These are phyloP conservation scores for Rotaria sp. DNA, from an alignment of 2,888 invertebrate genomes.

Conservation along the genomic window DNA sequence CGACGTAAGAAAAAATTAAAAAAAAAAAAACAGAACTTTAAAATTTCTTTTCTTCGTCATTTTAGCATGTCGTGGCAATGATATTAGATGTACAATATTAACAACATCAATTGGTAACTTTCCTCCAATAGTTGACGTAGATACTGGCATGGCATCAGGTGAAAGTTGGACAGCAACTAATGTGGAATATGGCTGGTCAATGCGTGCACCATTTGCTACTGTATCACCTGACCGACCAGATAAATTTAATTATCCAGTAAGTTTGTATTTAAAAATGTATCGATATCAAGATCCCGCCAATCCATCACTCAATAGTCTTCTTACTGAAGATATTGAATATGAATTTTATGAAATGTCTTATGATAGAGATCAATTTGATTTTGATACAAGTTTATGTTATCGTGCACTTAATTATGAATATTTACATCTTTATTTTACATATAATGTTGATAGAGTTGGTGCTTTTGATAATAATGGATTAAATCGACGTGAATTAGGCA, in stretches of 20 bases:
- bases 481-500: background rate
- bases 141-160: background rate
- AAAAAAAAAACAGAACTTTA: background rate
- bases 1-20: background rate
- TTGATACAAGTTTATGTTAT: background rate
- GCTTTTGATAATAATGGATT: background rate
- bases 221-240: background rate
- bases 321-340: background rate
- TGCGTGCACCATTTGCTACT: background rate
- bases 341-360: constrained; percentile 14
- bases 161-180: background rate
- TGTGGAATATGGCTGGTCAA: background rate
- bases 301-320: background rate
- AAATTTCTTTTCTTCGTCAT: background rate
- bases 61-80: background rate
- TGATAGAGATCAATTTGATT: background rate
- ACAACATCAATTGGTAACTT: background rate
- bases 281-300: background rate
- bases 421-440: background rate
- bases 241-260: background rate
- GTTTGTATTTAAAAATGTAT: background rate
- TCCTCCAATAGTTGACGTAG: background rate
- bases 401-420: background rate
- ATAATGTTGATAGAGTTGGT: background rate
- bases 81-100: background rate